Percentiles rank a stretch among this genome's conserved stretches.
These are phyloP conservation scores for Acarapis woodi DNA, from an alignment of 1,140 invertebrate genomes.

Conservation along the genomic window DNA sequence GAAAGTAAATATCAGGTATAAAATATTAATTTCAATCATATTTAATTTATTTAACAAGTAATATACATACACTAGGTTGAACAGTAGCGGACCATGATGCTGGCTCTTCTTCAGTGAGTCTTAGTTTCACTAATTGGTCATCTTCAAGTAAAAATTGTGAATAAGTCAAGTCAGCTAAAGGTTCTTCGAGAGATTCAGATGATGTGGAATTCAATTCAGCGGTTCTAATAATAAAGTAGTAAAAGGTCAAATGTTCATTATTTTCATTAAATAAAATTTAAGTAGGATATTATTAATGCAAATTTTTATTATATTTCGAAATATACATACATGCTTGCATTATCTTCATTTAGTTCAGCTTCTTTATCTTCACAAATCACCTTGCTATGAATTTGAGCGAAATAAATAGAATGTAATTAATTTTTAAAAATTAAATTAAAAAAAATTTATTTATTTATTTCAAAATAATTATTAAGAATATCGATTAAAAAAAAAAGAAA, in stretches of 20 bases:
- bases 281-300: not conserved
- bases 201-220: conserved; percentile 19
- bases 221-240: conserved; percentile 15
- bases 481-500: not conserved
- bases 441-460: too few relatives aligned
- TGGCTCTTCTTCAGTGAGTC: conserved; percentile 44
- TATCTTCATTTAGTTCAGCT: conserved; percentile 9
- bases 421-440: too few relatives aligned
- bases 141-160: too few relatives aligned
- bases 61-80: conserved; percentile 32
- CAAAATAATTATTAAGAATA: not conserved
- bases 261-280: too few relatives aligned
- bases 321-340: conserved; percentile 8
- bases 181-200: conserved; percentile 20
- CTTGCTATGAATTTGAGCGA: conserved; percentile 9
- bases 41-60: not conserved
- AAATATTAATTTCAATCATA: conserved; percentile 4
- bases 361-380: conserved; percentile 14
- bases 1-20: too few relatives aligned
- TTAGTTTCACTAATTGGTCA: conserved; percentile 43
- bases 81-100: conserved; percentile 72
- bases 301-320: not conserved
- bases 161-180: conserved; percentile 14
- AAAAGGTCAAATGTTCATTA: too few relatives aligned
- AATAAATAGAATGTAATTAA: not conserved